Conservation (phyloP, 2,888 invertebrate genomes). For the Heteromurus nitidus region DNA sequence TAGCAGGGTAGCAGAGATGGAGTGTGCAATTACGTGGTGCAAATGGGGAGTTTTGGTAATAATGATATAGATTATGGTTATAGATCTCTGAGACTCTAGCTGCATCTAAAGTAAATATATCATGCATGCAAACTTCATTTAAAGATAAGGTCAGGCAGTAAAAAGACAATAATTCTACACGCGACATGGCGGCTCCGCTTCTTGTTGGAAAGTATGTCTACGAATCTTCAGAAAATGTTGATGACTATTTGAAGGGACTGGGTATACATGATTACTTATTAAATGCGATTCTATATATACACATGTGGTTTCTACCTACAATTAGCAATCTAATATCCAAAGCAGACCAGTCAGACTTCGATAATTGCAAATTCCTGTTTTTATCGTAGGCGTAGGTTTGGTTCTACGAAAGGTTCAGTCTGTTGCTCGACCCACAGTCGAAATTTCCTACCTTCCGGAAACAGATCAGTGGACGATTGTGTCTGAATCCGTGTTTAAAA, state of each 20-base stretch:
- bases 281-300: neutral
- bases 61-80: neutral
- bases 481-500: slow-evolving; percentile 64
- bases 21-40: neutral
- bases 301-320: neutral
- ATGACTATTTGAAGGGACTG: slow-evolving; percentile 68
- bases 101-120: neutral
- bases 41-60: neutral
- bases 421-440: slow-evolving; percentile 63
- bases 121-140: neutral
- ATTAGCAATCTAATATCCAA: too few species aligned
- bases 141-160: too few species aligned
- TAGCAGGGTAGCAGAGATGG: too few species aligned
- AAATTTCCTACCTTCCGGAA: slow-evolving; percentile 46
- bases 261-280: slow-evolving; percentile 48
- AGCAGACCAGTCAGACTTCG: too few species aligned
- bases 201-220: slow-evolving; percentile 59
- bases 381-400: slow-evolving; percentile 65
- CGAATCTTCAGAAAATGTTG: slow-evolving; percentile 60
- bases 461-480: slow-evolving; percentile 57
- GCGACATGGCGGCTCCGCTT: neutral
- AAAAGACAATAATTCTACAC: too few species aligned
- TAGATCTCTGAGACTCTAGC: neutral
- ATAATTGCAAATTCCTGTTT: neutral
- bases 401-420: slow-evolving; percentile 70